Conservation (phyloP, 2,888 invertebrate genomes). For the Drosophila niveifrons region DNA sequence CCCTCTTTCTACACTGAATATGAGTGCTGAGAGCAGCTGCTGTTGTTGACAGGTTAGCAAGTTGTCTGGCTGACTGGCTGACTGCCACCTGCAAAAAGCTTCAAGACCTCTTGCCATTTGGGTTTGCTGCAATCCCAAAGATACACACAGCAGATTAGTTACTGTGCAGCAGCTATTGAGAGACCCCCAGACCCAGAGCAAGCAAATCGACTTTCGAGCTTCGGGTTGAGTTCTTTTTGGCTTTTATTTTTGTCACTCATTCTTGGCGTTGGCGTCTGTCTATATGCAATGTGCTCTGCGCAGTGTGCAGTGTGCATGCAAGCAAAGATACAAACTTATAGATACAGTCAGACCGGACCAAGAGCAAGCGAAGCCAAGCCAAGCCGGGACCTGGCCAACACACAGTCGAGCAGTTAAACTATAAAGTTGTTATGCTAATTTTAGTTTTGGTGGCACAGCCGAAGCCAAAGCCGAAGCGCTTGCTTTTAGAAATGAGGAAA, state of each 20-base stretch:
- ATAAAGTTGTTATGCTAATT: slow-evolving; percentile 85
- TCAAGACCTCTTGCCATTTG: slow-evolving; percentile 66
- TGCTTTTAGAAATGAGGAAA: slow-evolving; percentile 79
- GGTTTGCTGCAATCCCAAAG: slow-evolving; percentile 78
- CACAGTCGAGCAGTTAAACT: slow-evolving; percentile 82
- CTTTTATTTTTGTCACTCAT: slow-evolving; percentile 56
- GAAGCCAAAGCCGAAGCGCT: slow-evolving; percentile 26
- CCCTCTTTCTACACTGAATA: neutral
- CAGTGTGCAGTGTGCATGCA: slow-evolving; percentile 34
- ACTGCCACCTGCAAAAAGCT: slow-evolving; percentile 44
- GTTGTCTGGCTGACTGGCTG: neutral
- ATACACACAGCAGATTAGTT: slow-evolving; percentile 83
- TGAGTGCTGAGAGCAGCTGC: slow-evolving; percentile 20
- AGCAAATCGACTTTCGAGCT: slow-evolving; percentile 56
- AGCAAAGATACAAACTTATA: slow-evolving; percentile 78
- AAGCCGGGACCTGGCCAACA: slow-evolving; percentile 11
- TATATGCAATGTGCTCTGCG: slow-evolving; percentile 35
- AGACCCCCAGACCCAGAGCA: neutral
- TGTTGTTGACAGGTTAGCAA: slow-evolving; percentile 3
- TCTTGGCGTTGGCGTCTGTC: slow-evolving; percentile 50
- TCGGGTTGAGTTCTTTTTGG: slow-evolving; percentile 35
- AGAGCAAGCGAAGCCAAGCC: slow-evolving; percentile 34
- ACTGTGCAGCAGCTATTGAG: slow-evolving; percentile 10
- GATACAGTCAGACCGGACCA: slow-evolving; percentile 66
- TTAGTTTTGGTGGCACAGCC: slow-evolving; percentile 75